Conservation (phyloP, 2,888 invertebrate species). For the Nudaria mundana region DNA sequence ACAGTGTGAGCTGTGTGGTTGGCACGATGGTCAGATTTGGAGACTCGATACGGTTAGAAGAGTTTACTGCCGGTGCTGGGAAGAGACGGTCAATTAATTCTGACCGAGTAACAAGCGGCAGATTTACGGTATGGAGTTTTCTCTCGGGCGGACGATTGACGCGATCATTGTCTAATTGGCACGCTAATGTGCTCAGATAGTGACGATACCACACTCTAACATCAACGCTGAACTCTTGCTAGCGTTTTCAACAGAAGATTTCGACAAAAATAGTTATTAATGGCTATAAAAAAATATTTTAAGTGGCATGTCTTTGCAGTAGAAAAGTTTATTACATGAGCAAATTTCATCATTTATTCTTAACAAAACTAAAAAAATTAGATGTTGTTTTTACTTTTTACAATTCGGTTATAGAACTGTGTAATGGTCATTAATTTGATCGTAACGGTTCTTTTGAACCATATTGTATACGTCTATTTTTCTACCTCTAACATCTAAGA, state of each 20-base stretch:
- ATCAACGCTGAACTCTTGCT: slow-evolving; percentile 5
- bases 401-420: too few species aligned
- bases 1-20: slow-evolving; percentile 22
- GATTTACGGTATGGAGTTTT: slow-evolving; percentile 46
- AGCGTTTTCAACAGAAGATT: slow-evolving; percentile 7
- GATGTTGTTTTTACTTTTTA: too few species aligned
- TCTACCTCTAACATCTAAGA: too few species aligned
- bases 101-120: slow-evolving; percentile 51
- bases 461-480: too few species aligned
- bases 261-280: slow-evolving; percentile 8
- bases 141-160: slow-evolving; percentile 32
- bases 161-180: slow-evolving; percentile 45
- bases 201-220: slow-evolving; percentile 4
- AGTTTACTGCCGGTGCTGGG: slow-evolving; percentile 50
- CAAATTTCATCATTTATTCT: too few species aligned
- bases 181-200: slow-evolving; percentile 20
- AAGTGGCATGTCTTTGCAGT: slow-evolving; percentile 11
- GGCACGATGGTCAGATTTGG: slow-evolving; percentile 37
- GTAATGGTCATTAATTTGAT: too few species aligned
- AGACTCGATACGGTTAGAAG: slow-evolving; percentile 57
- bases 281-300: slow-evolving; percentile 12
- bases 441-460: too few species aligned
- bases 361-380: slow-evolving; percentile 1
- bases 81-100: slow-evolving; percentile 59
- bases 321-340: slow-evolving; percentile 7